Base-by-base conservation (phyloP, 2,797 vertebrate species). In the Graptemys geographica region DNA sequence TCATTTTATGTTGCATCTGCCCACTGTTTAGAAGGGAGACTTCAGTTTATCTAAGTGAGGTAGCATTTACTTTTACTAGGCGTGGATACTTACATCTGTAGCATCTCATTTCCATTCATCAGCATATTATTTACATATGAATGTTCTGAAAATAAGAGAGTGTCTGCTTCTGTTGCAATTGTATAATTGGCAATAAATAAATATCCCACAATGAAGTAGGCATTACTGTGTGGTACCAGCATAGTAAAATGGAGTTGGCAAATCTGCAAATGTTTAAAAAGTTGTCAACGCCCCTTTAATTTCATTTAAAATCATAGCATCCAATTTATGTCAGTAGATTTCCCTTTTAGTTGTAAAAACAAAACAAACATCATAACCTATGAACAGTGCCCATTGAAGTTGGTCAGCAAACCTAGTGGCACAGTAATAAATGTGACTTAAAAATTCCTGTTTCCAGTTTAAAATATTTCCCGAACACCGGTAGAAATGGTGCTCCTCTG, bases 51-150 rank as follows among this genome's bases (percentile, higher is more conserved):
- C 89, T 84, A 90, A 97, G 80, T 93, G 92, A 96, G 93, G 85
- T 88, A 96, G 93, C 89, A 89, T 97, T 93, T 95, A 87, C 93
- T 96, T 97, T 96, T 97, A 95, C 57, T 95, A 96, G 96, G 95
- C 93, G 90, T 92, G 94, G 95, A 97, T 97, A 57, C 84, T 97
- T 97, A 97, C 33, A 97, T 95, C 95, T 95, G 88, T 94, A 98
- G 97, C 95, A 98, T 98, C 97, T 98, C 88, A 98, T 98, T 98
- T 98, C 97, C 98, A 98, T 98, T 98, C 91, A 98, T 98, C 97
- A 98, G 96, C 98, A 98, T 98, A 96, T 90, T 95, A 98, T 98
- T 98, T 98, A 97, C 98, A 98, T 98, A 97, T 96, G 97, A 98
- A 98, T 98, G 88, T 95, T 96, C 90, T 92, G 81, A 96, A 98